These are phyloP conservation scores for Myrmophylax atrothorax DNA, from an alignment of 2,113 vertebrate species.

Conservation along the genomic window DNA sequence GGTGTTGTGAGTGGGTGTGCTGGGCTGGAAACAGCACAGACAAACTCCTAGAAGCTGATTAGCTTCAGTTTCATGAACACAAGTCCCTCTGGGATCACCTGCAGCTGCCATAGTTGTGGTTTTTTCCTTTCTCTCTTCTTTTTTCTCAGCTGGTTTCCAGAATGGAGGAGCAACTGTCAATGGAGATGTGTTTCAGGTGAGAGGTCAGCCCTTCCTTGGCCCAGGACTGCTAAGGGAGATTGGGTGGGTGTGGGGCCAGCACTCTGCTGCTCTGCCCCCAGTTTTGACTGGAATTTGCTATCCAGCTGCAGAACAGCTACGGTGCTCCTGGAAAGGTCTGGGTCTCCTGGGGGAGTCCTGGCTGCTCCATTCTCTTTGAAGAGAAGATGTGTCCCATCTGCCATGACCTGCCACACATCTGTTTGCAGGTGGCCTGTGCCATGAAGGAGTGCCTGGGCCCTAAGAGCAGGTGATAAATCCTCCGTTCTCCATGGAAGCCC, in stretches of 20 bases:
- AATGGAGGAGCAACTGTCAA: conserved; percentile 84
- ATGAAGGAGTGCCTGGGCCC: not conserved
- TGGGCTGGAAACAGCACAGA: not conserved
- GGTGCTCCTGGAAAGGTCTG: not conserved
- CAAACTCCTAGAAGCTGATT: not conserved
- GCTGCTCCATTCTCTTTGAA: not conserved
- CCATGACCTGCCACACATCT: not conserved
- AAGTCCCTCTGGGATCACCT: not conserved
- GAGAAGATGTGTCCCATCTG: not conserved
- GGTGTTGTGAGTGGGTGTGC: not conserved
- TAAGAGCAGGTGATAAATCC: not conserved
- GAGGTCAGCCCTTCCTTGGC: conserved; percentile 22
- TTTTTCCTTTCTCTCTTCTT: conserved; percentile 20
- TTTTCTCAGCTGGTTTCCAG: conserved; percentile 78
- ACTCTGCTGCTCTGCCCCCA: not conserved
- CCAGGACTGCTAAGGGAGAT: not conserved
- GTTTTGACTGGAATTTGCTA: not conserved
- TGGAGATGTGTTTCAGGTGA: conserved; percentile 92
- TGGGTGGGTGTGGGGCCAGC: not conserved
- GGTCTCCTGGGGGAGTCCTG: not conserved
- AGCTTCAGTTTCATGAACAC: not conserved
- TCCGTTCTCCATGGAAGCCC: not conserved
- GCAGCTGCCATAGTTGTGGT: not conserved
- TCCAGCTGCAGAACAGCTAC: not conserved
- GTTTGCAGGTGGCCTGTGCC: not conserved